These are phyloP conservation scores for Rafetus swinhoei DNA, from an alignment of 2,113 vertebrate species.

Conservation along the genomic window DNA sequence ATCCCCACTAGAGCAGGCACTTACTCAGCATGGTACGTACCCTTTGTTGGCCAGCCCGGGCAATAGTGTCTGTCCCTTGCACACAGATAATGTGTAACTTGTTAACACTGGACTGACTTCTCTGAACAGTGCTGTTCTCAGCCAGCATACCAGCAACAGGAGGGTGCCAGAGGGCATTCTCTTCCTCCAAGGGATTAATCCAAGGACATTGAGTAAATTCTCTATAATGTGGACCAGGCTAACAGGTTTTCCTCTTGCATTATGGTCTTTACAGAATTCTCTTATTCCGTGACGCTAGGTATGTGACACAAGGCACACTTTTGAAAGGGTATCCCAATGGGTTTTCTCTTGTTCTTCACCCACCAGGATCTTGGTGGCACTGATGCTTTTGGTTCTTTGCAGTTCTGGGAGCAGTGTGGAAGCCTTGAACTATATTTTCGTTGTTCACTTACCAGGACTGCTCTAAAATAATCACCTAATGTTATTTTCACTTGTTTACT, in stretches of 20 bases:
- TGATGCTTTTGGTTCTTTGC: background rate
- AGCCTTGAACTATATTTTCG: background rate
- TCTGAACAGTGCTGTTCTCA: background rate
- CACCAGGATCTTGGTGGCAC: background rate
- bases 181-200: constrained; percentile 2
- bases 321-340: background rate
- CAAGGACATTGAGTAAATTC: background rate
- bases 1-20: constrained; percentile 93
- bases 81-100: background rate
- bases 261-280: background rate
- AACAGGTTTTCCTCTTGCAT: background rate
- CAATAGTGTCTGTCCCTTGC: accelerated
- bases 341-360: background rate
- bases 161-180: background rate
- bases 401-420: background rate
- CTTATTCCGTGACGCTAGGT: background rate
- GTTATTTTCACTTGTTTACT: background rate
- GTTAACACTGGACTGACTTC: background rate
- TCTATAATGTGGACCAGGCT: background rate
- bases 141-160: background rate
- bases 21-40: constrained; percentile 92
- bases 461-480: background rate
- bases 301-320: background rate
- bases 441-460: background rate
- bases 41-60: background rate